phyloP scores from a whole-genome alignment of 1,140 invertebrate species.

The Brachionus paranguensis region DNA sequence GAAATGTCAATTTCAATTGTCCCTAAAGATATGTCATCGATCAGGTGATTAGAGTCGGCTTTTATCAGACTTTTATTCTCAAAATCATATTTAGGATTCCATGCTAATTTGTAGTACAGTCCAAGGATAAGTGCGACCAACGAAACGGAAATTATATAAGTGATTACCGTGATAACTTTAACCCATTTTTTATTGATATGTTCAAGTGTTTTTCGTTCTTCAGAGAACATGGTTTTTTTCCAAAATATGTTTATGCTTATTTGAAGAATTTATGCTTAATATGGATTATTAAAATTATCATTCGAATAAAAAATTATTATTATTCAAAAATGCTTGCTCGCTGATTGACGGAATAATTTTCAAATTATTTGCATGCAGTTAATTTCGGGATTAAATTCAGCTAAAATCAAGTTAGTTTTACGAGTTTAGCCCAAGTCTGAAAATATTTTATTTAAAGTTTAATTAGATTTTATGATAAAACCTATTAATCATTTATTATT shows the following conservation, averaged over 20 bases:
- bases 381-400: background rate
- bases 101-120: slow-evolving; percentile 89
- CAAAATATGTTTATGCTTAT: background rate
- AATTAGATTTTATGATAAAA: background rate
- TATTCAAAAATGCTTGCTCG: background rate
- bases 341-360: slow-evolving; percentile 31
- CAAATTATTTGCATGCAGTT: background rate
- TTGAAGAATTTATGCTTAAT: background rate
- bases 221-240: background rate
- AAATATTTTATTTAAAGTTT: background rate
- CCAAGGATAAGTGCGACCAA: slow-evolving; percentile 87
- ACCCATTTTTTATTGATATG: slow-evolving; percentile 59
- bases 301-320: slow-evolving; percentile 31
- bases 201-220: slow-evolving; percentile 24
- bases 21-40: background rate
- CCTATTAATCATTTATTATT: background rate
- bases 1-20: background rate
- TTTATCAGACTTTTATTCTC: background rate
- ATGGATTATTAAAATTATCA: slow-evolving; percentile 20
- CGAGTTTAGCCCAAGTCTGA: background rate
- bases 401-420: background rate
- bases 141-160: slow-evolving; percentile 89
- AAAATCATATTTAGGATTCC: slow-evolving; percentile 66
- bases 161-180: slow-evolving; percentile 84
- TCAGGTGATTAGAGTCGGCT: background rate